Percentiles rank a stretch among this genome's conserved stretches.
phyloP scores from a whole-genome alignment of 2,888 invertebrate genomes.

The Pyrrhosoma nymphula region DNA sequence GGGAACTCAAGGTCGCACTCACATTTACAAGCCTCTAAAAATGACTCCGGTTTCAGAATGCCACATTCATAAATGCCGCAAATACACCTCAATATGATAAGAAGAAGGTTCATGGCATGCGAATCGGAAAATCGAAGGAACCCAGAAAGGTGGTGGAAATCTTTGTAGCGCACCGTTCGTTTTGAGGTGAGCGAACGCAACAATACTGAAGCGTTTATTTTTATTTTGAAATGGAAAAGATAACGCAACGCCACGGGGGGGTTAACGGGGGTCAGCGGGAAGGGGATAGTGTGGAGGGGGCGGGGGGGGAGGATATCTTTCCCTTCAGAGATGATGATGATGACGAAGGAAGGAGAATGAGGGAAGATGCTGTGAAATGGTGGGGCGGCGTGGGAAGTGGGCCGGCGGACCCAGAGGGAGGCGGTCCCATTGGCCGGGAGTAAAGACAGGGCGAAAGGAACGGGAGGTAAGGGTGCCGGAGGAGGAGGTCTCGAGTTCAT shows the following conservation, averaged over 20 bases:
- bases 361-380: not conserved
- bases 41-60: too few species aligned
- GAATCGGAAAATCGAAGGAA: too few species aligned
- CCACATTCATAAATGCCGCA: too few species aligned
- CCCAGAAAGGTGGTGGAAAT: too few species aligned
- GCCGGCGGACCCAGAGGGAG: not conserved
- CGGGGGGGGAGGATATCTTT: not conserved
- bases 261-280: not conserved
- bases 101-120: too few species aligned
- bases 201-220: not conserved
- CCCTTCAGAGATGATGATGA: not conserved
- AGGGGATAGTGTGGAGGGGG: not conserved
- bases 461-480: not conserved
- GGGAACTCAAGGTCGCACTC: too few species aligned
- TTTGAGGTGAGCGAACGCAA: not conserved
- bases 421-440: constrained; percentile 31
- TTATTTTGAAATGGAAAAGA: not conserved
- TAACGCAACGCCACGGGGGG: not conserved
- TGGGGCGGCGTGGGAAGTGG: not conserved
- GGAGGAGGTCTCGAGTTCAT: not conserved
- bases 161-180: not conserved
- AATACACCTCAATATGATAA: too few species aligned
- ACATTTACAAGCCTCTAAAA: too few species aligned
- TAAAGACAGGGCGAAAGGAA: not conserved
- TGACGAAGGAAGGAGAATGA: not conserved